Percentiles rank a stretch among this genome's conserved stretches.
These are phyloP conservation scores for Brachyrhaphis roseni DNA, from an alignment of 2,797 vertebrate species.

Conservation along the genomic window DNA sequence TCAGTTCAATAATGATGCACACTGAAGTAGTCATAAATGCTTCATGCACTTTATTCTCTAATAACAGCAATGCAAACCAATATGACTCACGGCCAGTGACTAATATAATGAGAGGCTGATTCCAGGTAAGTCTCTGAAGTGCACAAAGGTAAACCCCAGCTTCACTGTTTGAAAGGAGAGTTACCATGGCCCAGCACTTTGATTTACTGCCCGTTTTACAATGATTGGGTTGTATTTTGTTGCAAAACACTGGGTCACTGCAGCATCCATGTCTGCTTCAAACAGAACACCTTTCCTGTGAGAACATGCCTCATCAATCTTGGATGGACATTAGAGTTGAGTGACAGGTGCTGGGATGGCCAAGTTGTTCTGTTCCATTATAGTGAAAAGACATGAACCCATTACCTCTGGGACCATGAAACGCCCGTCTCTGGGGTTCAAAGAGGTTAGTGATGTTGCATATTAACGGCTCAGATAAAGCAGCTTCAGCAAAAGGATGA, in stretches of 20 bases:
- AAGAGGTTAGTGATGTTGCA: slow-evolving; percentile 52
- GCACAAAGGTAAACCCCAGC: slow-evolving; percentile 22
- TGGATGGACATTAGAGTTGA: slow-evolving; percentile 30
- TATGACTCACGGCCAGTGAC: slow-evolving; percentile 29
- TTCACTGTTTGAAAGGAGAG: slow-evolving; percentile 23
- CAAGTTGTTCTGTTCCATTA: slow-evolving; percentile 18
- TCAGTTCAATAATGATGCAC: slow-evolving; percentile 25
- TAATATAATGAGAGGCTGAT: slow-evolving; percentile 25
- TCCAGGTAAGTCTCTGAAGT: slow-evolving; percentile 32
- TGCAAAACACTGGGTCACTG: slow-evolving; percentile 15
- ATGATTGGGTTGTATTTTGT: slow-evolving; percentile 27
- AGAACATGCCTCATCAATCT: slow-evolving; percentile 23
- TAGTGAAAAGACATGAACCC: slow-evolving; percentile 50
- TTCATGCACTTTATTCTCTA: background rate
- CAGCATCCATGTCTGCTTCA: slow-evolving; percentile 23
- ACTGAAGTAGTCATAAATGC: background rate
- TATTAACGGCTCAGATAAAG: slow-evolving; percentile 59
- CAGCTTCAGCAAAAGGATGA: slow-evolving; percentile 1
- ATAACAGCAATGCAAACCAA: slow-evolving; percentile 16
- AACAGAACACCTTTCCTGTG: slow-evolving; percentile 9
- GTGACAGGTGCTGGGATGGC: slow-evolving; percentile 40
- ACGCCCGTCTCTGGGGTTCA: slow-evolving; percentile 55
- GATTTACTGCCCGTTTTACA: slow-evolving; percentile 41
- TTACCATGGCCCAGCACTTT: slow-evolving; percentile 16
- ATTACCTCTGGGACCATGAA: slow-evolving; percentile 14